A percentile compares a stretch with the other conserved stretches of the same genome.
Conservation (phyloP, 2,113 vertebrate genomes). For the Triplophysa rosa region DNA sequence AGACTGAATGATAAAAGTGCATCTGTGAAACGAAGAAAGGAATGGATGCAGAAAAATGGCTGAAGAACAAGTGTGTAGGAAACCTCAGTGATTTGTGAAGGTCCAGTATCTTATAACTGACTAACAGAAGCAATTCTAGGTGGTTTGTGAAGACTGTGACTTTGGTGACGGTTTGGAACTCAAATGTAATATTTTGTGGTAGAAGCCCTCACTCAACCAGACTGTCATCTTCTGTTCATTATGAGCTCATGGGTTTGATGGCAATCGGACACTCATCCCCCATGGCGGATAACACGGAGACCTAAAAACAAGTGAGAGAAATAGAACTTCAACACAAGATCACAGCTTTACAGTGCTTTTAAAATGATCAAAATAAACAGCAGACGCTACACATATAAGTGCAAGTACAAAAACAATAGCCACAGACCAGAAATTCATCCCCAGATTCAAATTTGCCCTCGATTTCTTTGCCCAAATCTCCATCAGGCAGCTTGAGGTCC, state of each 20-base stretch:
- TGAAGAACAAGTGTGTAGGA: slow-evolving; percentile 8
- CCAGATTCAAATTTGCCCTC: slow-evolving; percentile 75
- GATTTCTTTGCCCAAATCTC: slow-evolving; percentile 88
- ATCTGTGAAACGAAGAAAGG: slow-evolving; percentile 9
- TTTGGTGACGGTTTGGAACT: slow-evolving; percentile 86
- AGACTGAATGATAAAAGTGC: slow-evolving; percentile 33
- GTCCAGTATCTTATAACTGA: slow-evolving; percentile 62
- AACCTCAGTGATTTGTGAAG: slow-evolving; percentile 24
- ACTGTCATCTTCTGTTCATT: slow-evolving; percentile 69
- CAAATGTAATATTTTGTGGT: slow-evolving; percentile 74
- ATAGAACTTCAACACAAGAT: neutral
- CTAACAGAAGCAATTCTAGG: slow-evolving; percentile 70
- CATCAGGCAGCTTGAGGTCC: slow-evolving; percentile 86
- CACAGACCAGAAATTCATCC: slow-evolving; percentile 82
- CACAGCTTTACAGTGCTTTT: slow-evolving; percentile 2
- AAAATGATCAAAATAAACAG: neutral
- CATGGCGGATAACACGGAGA: slow-evolving; percentile 86
- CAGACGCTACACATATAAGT: neutral
- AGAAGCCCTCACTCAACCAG: slow-evolving; percentile 74
- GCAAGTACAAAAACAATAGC: neutral
- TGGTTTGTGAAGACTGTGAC: slow-evolving; percentile 83
- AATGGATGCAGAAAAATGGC: slow-evolving; percentile 8
- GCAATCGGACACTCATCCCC: slow-evolving; percentile 84
- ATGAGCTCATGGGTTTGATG: slow-evolving; percentile 78
- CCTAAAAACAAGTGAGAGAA: slow-evolving; percentile 67